Evolutionary conservation across 1,140 invertebrate species (phyloP), one percentile per base, ranked within the genome.

Genomic region (Drosophila ohnishii): DNA sequence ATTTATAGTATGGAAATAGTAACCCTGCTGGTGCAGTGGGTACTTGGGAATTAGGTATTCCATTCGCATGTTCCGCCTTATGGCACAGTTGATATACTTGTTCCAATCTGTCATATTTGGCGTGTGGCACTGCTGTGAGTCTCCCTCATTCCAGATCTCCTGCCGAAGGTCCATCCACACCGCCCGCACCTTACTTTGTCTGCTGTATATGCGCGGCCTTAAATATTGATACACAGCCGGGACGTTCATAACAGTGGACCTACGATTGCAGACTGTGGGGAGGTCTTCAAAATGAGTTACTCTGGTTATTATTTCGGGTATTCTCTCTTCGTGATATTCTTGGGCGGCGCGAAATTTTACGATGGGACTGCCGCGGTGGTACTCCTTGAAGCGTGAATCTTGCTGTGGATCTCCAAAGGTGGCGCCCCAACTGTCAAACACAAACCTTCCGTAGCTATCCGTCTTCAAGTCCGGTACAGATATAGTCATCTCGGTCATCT

Each of bases 141-240:
- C 8, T 19, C 28, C 48, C 1, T 13, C 28, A 0, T 13, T 34
- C 2, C 1, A 34, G 3, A 51, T 30, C n/a, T 4, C 5, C 30
- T 8, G 0, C n/a, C 48, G 48, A 34, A 51, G 28, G 3, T 51
- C 47, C 9, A 32, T 0, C 47, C 47, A 45, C 3, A 45, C 11
- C 11, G 11, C 5, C 2, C 42, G 42, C 13, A 1, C 2, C 0
- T 0, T 0, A 22, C 1, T 6, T 0, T 1, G 0, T 13, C 11
- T 10, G 19, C 5, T 2, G 19, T 22, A 45, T 0, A 16, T 0
- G 5, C 9, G 47, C 0, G 10, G 5, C 1, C 4, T 32, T 1
- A 50, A 1, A n/a, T 16, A 50, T 0, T 6, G 0, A 7, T 11
- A 0, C 1, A 19, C 5, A 0, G 5, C 4, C n/a, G 48, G 48